Percentiles rank a stretch among this genome's conserved stretches.
Evolutionary conservation across 1,140 invertebrate species (phyloP).

Genomic region (Branchinecta lindahli): DNA sequence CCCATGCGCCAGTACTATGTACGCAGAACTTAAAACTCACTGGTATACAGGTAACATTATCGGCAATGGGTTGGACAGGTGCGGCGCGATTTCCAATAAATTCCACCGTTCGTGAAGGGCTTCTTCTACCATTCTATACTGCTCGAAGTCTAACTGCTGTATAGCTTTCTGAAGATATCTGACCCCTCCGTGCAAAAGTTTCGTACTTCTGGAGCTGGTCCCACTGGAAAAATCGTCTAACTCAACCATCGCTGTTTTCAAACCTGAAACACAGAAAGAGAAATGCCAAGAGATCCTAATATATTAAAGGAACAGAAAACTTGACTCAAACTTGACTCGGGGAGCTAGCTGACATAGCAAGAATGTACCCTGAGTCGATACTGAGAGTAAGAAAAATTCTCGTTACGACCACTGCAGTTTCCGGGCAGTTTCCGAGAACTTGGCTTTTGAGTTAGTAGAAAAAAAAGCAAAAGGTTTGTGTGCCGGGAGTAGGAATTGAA

Average conservation of each 20-base stretch:
- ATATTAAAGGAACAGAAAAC: too few species aligned
- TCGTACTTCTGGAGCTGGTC: conserved; percentile 89
- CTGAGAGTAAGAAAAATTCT: too few species aligned
- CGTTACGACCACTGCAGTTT: too few species aligned
- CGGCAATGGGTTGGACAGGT: conserved; percentile 86
- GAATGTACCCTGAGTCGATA: too few species aligned
- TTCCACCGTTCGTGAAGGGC: conserved; percentile 87
- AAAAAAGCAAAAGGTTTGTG: too few species aligned
- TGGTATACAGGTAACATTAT: conserved; percentile 98
- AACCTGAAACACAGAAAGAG: conserved; percentile 39
- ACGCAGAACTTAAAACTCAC: conserved; percentile 38
- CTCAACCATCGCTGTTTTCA: conserved; percentile 92
- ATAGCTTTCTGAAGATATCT: conserved; percentile 96
- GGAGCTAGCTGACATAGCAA: too few species aligned
- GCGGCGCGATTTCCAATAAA: conserved; percentile 87
- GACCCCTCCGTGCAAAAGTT: conserved; percentile 98
- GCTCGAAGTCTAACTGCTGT: conserved; percentile 73
- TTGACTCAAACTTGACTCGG: too few species aligned
- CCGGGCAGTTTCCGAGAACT: too few species aligned
- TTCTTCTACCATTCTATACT: conserved; percentile 96
- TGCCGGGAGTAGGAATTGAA: too few species aligned
- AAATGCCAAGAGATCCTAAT: conserved; percentile 10
- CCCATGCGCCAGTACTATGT: too few species aligned
- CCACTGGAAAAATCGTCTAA: conserved; percentile 95
- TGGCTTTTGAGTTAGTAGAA: too few species aligned